These are phyloP conservation scores for Psophia crepitans DNA, from an alignment of 2,113 vertebrate species.

Conservation along the genomic window DNA sequence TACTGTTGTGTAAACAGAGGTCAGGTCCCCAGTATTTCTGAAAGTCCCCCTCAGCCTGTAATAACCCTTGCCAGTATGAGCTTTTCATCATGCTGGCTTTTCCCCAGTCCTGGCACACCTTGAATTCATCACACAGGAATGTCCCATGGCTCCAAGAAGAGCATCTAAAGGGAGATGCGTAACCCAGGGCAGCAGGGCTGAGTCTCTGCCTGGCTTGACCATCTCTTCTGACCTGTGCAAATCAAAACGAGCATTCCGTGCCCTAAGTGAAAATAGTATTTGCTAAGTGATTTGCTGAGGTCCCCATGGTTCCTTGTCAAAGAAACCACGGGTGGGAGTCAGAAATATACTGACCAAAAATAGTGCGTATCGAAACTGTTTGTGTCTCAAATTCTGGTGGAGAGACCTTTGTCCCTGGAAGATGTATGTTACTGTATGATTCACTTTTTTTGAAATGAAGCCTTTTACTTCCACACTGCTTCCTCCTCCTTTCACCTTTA, in stretches of 20 bases:
- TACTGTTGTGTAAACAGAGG: not conserved
- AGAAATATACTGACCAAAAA: not conserved
- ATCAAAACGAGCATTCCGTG: not conserved
- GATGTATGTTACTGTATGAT: not conserved
- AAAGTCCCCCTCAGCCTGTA: not conserved
- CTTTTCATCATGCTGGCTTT: not conserved
- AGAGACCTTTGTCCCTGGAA: not conserved
- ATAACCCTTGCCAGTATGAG: not conserved
- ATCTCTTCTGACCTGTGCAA: not conserved
- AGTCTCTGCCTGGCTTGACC: not conserved
- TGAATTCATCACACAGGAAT: rapidly evolving
- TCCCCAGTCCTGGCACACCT: not conserved
- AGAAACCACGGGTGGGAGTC: not conserved
- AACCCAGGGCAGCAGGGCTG: not conserved
- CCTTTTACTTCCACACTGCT: not conserved
- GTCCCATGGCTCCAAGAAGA: not conserved
- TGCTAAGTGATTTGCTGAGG: not conserved
- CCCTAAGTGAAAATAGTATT: not conserved
- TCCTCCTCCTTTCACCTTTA: not conserved
- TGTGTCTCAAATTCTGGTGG: not conserved
- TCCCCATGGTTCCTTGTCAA: not conserved
- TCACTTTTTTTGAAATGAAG: not conserved
- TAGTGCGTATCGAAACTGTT: not conserved
- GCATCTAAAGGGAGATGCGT: not conserved
- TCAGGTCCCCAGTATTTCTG: not conserved